Conservation (phyloP, 2,888 invertebrate species). For the Drosophila putrida region DNA sequence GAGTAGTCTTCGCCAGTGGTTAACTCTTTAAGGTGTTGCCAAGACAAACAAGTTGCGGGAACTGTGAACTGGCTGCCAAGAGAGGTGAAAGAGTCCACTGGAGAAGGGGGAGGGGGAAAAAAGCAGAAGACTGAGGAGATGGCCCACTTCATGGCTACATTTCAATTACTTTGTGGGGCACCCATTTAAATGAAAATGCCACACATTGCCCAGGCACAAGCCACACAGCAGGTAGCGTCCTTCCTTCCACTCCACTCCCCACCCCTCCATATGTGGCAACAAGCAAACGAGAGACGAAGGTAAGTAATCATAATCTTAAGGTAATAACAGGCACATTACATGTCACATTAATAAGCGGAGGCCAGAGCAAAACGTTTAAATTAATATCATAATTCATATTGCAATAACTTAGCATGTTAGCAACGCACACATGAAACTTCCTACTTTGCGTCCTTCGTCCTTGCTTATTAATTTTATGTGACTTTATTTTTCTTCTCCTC, state of each 20-base stretch:
- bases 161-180: slow-evolving; percentile 76
- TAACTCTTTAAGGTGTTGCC: slow-evolving; percentile 76
- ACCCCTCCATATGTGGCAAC: slow-evolving; percentile 41
- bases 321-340: slow-evolving; percentile 81
- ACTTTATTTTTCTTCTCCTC: slow-evolving; percentile 54
- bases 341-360: slow-evolving; percentile 82
- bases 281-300: slow-evolving; percentile 30
- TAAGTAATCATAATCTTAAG: slow-evolving; percentile 79
- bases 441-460: slow-evolving; percentile 41
- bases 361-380: slow-evolving; percentile 65
- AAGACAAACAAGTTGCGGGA: slow-evolving; percentile 71
- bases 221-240: slow-evolving; percentile 57
- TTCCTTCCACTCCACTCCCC: background rate
- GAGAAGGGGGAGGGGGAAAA: background rate
- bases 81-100: background rate
- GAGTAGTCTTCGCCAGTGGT: slow-evolving; percentile 46
- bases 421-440: slow-evolving; percentile 22
- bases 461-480: slow-evolving; percentile 80
- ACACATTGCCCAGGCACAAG: slow-evolving; percentile 73
- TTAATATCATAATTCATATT: slow-evolving; percentile 83
- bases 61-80: slow-evolving; percentile 3
- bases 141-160: slow-evolving; percentile 66
- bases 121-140: slow-evolving; percentile 21
- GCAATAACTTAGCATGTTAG: slow-evolving; percentile 82
- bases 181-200: slow-evolving; percentile 79